Evolutionary conservation across 2,797 vertebrate species (phyloP), one percentile per base, ranked within the genome.

Genomic region (Clarias fuscus): DNA sequence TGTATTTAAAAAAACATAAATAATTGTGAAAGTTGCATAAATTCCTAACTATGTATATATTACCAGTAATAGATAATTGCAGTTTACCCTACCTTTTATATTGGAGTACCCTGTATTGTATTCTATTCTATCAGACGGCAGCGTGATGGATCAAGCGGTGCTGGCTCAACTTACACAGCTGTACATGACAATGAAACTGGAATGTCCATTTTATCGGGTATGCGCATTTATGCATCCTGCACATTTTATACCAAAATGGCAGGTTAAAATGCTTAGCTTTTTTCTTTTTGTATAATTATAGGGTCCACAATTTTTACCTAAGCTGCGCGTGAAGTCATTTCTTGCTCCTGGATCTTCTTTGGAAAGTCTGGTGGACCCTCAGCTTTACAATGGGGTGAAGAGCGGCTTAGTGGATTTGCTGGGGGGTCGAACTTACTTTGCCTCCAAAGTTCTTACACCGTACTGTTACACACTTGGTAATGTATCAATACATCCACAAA

Each of bases 161-260:
- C 91, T 95, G 84, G 96, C 96, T 33, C 96, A 95, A 89, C 90
- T 99, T 90, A 97, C 97, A 1, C 98, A 97, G 84, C 96, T 99
- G 76, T 96, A 96, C 92, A 94, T 99, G 90, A 95, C 97, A 3
- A 88, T 97, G 24, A 93, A 93, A 90, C 89, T 99, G 59, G 98
- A 99, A 80, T 99, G 98, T 90, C 97, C 97, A 0, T 97, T 94
- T 91, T 98, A 98, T 88, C 84, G 96, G 95, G 98, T 98, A 53
- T 53, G 93, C 88, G 89, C 90, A 67, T 85, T 43, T 43, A 40
- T 61, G 30, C 33, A 67, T 79, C 13, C 8, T 79, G 6, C 13
- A n/a, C 40, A 71, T 82, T 53, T 71, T 33, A 27, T 27, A 27
- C 14, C 8, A 73, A 24, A 0, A 15, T 17, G 15, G 15, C 43